Evolutionary conservation across 2,888 invertebrate species (phyloP), one percentile per base, ranked within the genome.

Genomic region (Leptinotarsa peninsularis): DNA sequence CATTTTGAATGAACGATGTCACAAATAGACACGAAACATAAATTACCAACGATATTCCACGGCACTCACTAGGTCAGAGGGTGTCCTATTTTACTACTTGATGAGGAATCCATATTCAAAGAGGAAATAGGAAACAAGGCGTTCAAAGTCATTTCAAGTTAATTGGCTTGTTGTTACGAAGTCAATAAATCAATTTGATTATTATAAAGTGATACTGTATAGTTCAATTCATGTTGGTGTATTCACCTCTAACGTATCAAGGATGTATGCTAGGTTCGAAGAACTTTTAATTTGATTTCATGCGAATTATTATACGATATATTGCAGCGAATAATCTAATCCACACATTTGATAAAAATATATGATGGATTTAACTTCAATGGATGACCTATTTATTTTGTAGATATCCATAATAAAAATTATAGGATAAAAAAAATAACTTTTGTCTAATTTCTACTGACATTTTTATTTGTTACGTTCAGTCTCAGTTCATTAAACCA

Each of bases 1-100:
- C 63, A 63, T 63, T 63, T 43, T 18, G n/a, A 63, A 63, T 63
- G n/a, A n/a, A 63, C 63, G 33, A 33, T 43, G 63, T 63, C 63
- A 43, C 63, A 63, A 63, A 17, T 63, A 63, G 63, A 63, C 63
- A 63, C 63, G 63, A 43, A n/a, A 63, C 33, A 33, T n/a, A n/a
- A 18, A 43, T 60, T 13, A 10, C 56, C 5, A 13, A 56, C 17
- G 1, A 60, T 43, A n/a, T 43, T 63, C 63, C n/a, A 33, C n/a
- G 5, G n/a, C n/a, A 33, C n/a, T 63, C 27, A 27, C 27, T 63
- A 63, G 63, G 63, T 43, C 63, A 63, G 17, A 15, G n/a, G n/a
- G 43, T 63, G 63, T 3, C 43, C 63, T 43, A 63, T 27, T 63
- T 63, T 27, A 63, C 27, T 43, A 63, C n/a, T 17, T n/a, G 18